Evolutionary conservation across 1,140 invertebrate species (phyloP), one percentile per base, ranked within the genome.

Genomic region (Atta cephalotes): DNA sequence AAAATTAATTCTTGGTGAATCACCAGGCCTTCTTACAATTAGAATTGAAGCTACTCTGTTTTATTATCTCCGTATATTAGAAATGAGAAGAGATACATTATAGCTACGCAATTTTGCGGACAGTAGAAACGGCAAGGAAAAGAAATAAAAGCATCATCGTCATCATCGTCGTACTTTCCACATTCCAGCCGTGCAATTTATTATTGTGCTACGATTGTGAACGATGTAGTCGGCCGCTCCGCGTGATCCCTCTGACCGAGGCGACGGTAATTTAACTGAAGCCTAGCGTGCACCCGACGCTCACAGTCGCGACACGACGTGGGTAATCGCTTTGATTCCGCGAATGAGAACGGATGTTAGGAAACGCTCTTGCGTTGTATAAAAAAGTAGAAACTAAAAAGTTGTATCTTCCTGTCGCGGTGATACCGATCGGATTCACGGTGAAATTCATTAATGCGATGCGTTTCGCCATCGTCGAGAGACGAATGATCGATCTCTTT

Each of bases 331-430:
- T 94, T 94, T 93, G 93, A 94, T 94, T 94, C 92, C 92, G 91
- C 90, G 89, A 94, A 94, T 91, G 93, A 92, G 93, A 94, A 94
- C 94, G 94, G 94, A 94, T 93, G 94, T 94, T 94, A 94, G 90
- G 93, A 94, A 94, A 94, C 89, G 91, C 80, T 88, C 88, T 90
- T 93, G 91, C 91, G 89, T 89, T 84, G 91, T 91, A 89, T 89
- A 93, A 92, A 93, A 93, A 93, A 92, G 90, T 92, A 92, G 92
- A 93, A 94, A 93, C 93, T 93, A 92, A 93, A 94, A 93, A 93
- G 93, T 88, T 91, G 92, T 86, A 93, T 94, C 93, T 92, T 94
- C 92, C 87, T 68, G 86, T 85, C 68, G 87, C 53, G 77, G 89
- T 63, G 91, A 90, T 84, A 84, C 80, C 90, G 81, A 87, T 91